Percentiles rank a stretch among this genome's conserved stretches.
Evolutionary conservation across 92 coral and sea anemone genomes (phyloP).

Genomic region (Epizoanthus stellaris): DNA sequence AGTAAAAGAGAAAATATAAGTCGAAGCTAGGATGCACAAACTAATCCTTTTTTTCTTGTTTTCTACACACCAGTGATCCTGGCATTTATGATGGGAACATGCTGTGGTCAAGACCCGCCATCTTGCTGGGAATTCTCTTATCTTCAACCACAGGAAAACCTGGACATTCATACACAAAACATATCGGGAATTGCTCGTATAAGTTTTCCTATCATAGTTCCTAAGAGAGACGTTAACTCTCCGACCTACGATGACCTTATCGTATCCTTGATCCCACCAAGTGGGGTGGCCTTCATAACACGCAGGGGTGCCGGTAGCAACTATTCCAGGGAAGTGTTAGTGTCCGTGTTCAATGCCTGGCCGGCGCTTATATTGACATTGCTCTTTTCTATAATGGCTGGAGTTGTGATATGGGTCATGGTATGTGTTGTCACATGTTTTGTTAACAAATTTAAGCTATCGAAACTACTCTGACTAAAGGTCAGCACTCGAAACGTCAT

Average conservation of each 20-base stretch:
- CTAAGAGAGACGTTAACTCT: not conserved
- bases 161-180: not conserved
- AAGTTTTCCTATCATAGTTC: slow-evolving; percentile 3
- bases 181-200: not conserved
- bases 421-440: too few species aligned
- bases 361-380: slow-evolving; percentile 31
- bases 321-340: slow-evolving; percentile 23
- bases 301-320: slow-evolving; percentile 32
- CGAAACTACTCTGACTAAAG: too few species aligned
- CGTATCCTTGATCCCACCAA: slow-evolving; percentile 46
- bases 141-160: not conserved
- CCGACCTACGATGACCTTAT: not conserved
- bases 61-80: too few species aligned
- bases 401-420: too few species aligned
- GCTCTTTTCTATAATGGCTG: too few species aligned
- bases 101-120: too few species aligned
- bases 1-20: too few species aligned
- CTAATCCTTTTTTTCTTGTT: too few species aligned
- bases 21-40: too few species aligned
- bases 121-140: slow-evolving; percentile 10
- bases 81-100: too few species aligned
- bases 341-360: slow-evolving; percentile 43
- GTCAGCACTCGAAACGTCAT: too few species aligned
- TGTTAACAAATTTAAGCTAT: too few species aligned
- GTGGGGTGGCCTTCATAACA: slow-evolving; percentile 48